A percentile compares a stretch with the other conserved stretches of the same genome.
Evolutionary conservation across 2,888 invertebrate species (phyloP).

Genomic region (Leptinotarsa haldemani): DNA sequence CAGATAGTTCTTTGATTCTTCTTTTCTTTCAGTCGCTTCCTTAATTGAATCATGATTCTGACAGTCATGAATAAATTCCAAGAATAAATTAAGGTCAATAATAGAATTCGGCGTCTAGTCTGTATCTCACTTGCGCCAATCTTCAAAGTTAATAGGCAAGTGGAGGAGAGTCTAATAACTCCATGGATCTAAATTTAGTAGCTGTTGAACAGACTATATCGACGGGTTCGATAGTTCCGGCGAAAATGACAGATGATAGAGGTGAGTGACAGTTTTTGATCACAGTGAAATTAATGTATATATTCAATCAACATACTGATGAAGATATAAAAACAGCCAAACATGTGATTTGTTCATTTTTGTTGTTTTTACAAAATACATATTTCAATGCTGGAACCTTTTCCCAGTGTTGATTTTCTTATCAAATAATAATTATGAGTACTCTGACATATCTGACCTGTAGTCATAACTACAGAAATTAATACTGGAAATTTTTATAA

Average conservation of each 20-base stretch:
- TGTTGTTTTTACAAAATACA: too few relatives aligned
- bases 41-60: conserved; percentile 28
- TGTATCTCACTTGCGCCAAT: conserved; percentile 46
- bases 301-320: too few relatives aligned
- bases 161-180: conserved; percentile 9
- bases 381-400: too few relatives aligned
- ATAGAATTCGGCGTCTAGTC: conserved; percentile 53
- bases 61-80: conserved; percentile 36
- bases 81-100: conserved; percentile 50
- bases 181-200: conserved; percentile 9
- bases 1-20: neutral
- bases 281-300: neutral
- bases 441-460: too few relatives aligned
- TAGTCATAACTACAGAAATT: too few relatives aligned
- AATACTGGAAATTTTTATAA: too few relatives aligned
- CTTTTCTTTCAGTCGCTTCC: neutral
- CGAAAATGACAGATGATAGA: neutral
- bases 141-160: conserved; percentile 36
- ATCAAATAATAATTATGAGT: too few relatives aligned
- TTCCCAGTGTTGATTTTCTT: too few relatives aligned
- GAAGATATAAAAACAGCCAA: too few relatives aligned
- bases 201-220: neutral
- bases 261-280: neutral
- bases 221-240: neutral
- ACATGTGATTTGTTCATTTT: too few relatives aligned